Evolutionary conservation across 1,140 invertebrate species (phyloP), one percentile per base, ranked within the genome.

Genomic region (Pantala flavescens): DNA sequence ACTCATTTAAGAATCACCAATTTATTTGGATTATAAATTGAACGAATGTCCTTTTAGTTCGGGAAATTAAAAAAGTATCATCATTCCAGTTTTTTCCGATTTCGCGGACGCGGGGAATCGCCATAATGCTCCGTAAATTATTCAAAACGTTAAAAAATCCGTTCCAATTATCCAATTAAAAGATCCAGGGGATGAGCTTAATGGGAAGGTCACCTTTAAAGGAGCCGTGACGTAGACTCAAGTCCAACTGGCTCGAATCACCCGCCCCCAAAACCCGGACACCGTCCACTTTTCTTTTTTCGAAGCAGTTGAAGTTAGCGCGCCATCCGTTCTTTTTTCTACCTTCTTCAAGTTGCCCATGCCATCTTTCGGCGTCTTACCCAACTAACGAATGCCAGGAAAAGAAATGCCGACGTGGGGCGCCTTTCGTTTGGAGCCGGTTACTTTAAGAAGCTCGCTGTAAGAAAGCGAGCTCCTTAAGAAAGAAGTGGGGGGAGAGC

Each of bases 391-490:
- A 63, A 63, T 63, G 3, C 49, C 49, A 3, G 3, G 49, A 63
- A 63, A 63, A 63, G 49, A 63, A 63, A 63, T 63, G 49, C 71
- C 71, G 71, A 10, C 71, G 3, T 72, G 71, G 71, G 28, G 71
- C 71, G 71, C 71, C 71, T 72, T n/a, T 72, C 71, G 71, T 72
- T 3, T 72, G 71, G 71, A 42, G 71, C 14, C 23, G 71, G 71
- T 72, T 72, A 72, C 71, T 72, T 72, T 72, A 72, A 72, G 71
- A 72, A 72, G 49, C 16, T 63, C n/a, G 49, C 14, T 12, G 49
- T 63, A 63, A 63, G 49, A 63, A 63, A 63, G 49, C 49, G 49
- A 63, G 49, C 49, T 63, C 49, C 49, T 63, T 63, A n/a, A 12
- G 16, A 63, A 63, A 12, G 49, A 63, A 21, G 49, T 63, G 49